phyloP scores from a whole-genome alignment of 2,113 vertebrate genomes.

The Clarias macrocephalus region DNA sequence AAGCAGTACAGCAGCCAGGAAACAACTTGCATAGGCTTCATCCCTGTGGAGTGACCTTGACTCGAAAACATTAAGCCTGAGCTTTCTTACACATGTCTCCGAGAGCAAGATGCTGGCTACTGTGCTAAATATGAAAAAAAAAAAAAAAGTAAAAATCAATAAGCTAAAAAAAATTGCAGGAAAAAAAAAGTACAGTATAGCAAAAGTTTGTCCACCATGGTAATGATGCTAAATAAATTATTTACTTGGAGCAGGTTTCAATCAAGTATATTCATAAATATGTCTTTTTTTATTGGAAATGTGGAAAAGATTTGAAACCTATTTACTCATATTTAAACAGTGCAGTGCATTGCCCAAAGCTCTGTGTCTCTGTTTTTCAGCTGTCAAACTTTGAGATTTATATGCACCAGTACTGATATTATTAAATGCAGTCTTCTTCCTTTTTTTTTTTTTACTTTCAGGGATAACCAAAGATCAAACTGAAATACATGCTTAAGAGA shows the following conservation, averaged over 20 bases:
- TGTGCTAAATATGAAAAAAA: not conserved
- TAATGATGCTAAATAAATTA: not conserved
- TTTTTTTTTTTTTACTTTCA: not conserved
- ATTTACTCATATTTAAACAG: not conserved
- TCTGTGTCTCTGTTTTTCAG: not conserved
- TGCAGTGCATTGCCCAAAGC: not conserved
- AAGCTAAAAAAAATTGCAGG: not conserved
- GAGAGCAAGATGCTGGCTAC: not conserved
- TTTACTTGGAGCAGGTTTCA: not conserved
- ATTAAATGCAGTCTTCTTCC: not conserved
- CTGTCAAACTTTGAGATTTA: not conserved
- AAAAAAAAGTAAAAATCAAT: not conserved
- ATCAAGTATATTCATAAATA: not conserved
- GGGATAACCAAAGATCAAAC: not conserved
- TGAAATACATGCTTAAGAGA: not conserved
- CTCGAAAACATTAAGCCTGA: slow-evolving; percentile 16
- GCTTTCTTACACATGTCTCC: slow-evolving; percentile 30
- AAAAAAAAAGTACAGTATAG: not conserved
- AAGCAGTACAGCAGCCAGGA: slow-evolving; percentile 3
- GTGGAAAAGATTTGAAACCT: not conserved
- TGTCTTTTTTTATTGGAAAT: not conserved
- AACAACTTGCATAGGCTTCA: slow-evolving; percentile 16
- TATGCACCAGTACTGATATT: not conserved
- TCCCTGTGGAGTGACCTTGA: slow-evolving; percentile 41
- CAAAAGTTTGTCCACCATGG: not conserved